Evolutionary conservation across 1,140 invertebrate species (phyloP), one percentile per base, ranked within the genome.

Genomic region (Scylla paramamosain): DNA sequence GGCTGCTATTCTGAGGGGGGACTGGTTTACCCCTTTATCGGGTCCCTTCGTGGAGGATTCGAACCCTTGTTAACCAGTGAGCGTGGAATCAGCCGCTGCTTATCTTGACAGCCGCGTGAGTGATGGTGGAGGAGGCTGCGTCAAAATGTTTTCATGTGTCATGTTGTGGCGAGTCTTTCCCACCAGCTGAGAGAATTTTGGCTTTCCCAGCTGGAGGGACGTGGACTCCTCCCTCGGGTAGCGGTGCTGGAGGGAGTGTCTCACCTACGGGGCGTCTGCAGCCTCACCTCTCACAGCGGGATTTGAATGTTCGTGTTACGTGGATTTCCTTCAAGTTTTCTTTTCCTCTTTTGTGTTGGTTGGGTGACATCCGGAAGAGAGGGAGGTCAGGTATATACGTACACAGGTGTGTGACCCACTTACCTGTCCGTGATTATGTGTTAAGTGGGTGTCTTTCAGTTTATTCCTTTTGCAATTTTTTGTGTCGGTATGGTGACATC

Each of bases 1-100:
- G 90, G 46, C 93, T 90, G 87, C 87, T 94, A 90, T 94, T 94
- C 93, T 46, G 48, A 29, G 93, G 90, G 90, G 20, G 14, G 67
- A 77, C 67, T 77, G 20, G 67, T 52, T 86, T 52, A 87, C 46
- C 92, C 46, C 45, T 67, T 32, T 32, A 29, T 31, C 92, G 7
- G 4, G 46, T 59, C 84, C 82, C 92, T 29, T 93, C 84, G n/a
- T 59, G 25, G 14, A 52, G 92, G 82, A 86, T 84, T 59, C 92
- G 83, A 86, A 93, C 28, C 28, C 92, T 93, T 93, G 92, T 93
- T 88, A 88, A 93, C 83, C 83, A 93, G 92, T 93, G 92, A 93
- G 84, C 92, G 92, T 93, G 82, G 92, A 84, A 93, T 88, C 92
- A 87, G 92, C 84, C 87, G 92, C 83, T 87, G 83, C 83, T 88